Base-by-base conservation (phyloP, 2,113 vertebrate species). In the Podiceps cristatus region DNA sequence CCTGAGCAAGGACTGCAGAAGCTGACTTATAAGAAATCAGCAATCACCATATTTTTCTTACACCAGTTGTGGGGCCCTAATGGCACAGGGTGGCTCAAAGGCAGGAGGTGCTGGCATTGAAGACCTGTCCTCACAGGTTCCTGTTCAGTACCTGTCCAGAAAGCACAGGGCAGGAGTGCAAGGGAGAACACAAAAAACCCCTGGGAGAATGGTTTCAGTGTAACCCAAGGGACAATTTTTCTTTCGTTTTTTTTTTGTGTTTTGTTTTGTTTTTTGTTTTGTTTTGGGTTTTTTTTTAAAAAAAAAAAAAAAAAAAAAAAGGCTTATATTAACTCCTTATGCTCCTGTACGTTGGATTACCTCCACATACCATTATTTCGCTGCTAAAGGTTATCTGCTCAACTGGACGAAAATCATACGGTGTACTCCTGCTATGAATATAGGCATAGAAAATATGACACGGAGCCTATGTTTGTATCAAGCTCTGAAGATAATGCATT, bases 41-140 rank as follows among this genome's bases (percentile, higher is more conserved):
- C 18, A 35, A 60, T 33, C 15, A 6, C 5, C 1, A 2, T 35
- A 68, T 77, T 60, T 68, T 68, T 52, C 37, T 50, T 50, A 49
- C 7, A 52, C 28, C 27, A 37, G 44, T 5, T 33, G 13, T 9
- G 23, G 33, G 18, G 52, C 9, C 18, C 45, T 60, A 10, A 11
- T 59, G 28, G 45, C 35, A 53, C 10, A 28, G 13, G 6, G 17
- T 69, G 72, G 13, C 42, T 75, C 0, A 0, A 56, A 58, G 19
- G 24, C 19, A 4, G 1, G 1, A 60, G 24, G 8, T 67, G 24
- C 19, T 53, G 40, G 37, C 1, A 1, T 7, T n/a, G 45, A n/a
- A 53, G 18, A 66, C 23, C 28, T 20, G 37, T 67, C 28, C 19
- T 66, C 17, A 24, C 9, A 59, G 10, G 16, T 40, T 58, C 52